Evolutionary conservation across 2,888 invertebrate species (phyloP).

Genomic region (Synanthedon vespiformis): DNA sequence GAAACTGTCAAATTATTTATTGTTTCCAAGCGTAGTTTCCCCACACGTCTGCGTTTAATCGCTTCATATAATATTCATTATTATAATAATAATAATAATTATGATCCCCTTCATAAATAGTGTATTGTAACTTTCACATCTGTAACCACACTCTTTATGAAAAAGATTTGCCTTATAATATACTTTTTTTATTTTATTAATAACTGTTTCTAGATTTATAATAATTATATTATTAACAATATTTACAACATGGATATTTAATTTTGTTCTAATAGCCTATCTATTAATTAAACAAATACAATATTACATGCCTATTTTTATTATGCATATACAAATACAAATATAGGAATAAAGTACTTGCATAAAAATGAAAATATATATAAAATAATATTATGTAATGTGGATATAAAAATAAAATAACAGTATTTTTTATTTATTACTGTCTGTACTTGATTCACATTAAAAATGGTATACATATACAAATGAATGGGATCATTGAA

Average conservation of each 20-base stretch:
- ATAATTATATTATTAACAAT: conserved; percentile 22
- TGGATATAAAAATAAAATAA: no score
- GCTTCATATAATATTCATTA: conserved; percentile 13
- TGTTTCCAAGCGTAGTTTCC: conserved; percentile 69
- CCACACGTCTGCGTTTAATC: conserved; percentile 53
- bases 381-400: no score
- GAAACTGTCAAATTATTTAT: conserved; percentile 56
- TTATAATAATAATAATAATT: background rate
- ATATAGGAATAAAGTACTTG: no score
- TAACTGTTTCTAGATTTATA: conserved; percentile 16
- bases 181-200: conserved; percentile 12
- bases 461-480: no score
- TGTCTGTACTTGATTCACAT: no score
- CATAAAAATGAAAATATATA: no score
- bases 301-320: background rate
- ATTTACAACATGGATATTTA: conserved; percentile 33
- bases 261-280: background rate
- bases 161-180: conserved; percentile 1
- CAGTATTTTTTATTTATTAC: no score
- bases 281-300: conserved; percentile 1
- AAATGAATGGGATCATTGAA: no score
- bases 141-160: conserved; percentile 10
- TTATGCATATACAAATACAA: no score
- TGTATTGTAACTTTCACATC: conserved; percentile 8
- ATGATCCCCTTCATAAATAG: background rate